phyloP scores from a whole-genome alignment of 2,888 invertebrate species.

The Netelia melanura region DNA sequence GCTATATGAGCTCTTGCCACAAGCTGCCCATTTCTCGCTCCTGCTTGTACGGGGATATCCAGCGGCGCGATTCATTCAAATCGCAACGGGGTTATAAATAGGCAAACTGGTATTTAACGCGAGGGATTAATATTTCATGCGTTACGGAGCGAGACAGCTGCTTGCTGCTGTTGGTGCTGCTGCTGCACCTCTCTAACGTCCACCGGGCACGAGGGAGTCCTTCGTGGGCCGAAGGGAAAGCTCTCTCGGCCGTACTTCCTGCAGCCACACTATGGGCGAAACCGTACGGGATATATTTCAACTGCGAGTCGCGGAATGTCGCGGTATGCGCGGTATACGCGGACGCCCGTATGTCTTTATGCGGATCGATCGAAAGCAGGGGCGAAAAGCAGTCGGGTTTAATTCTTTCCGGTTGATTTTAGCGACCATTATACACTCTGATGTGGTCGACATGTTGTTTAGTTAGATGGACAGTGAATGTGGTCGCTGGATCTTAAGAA shows the following conservation, averaged over 20 bases:
- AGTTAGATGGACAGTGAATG: too few relatives aligned
- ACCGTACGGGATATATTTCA: conserved; percentile 53
- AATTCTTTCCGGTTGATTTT: too few relatives aligned
- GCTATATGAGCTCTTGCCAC: conserved; percentile 27
- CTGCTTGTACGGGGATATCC: conserved; percentile 43
- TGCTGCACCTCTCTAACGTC: conserved; percentile 58
- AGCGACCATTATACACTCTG: too few relatives aligned
- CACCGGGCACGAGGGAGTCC: conserved; percentile 42
- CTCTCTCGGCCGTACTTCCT: conserved; percentile 35
- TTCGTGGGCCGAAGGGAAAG: conserved; percentile 63
- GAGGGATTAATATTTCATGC: conserved; percentile 71
- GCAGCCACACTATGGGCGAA: conserved; percentile 21
- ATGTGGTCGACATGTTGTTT: too few relatives aligned
- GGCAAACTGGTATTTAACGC: conserved; percentile 72
- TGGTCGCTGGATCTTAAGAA: neutral
- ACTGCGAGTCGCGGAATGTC: neutral
- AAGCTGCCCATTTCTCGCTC: conserved; percentile 52
- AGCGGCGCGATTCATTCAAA: conserved; percentile 67
- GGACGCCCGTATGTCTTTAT: too few relatives aligned
- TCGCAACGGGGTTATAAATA: conserved; percentile 74
- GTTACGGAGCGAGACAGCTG: conserved; percentile 62
- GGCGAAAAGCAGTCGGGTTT: too few relatives aligned
- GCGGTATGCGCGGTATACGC: neutral
- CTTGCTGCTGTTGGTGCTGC: conserved; percentile 34
- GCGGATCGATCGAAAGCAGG: too few relatives aligned